phyloP scores from a whole-genome alignment of 2,888 invertebrate genomes.

The Eupithecia centaureata region DNA sequence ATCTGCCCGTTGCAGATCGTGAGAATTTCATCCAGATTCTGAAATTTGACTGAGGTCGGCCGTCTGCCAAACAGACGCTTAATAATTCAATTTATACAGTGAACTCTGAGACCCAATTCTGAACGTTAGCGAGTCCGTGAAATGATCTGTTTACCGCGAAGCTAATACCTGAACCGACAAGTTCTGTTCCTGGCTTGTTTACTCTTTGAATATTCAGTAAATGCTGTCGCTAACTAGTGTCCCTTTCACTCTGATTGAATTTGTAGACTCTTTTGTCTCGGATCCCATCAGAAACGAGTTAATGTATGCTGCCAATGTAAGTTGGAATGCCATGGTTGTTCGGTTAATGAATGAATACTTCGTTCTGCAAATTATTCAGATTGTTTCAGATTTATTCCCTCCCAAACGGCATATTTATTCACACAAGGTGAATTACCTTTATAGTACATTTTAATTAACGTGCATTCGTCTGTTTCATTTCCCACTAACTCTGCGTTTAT shows the following conservation, averaged over 20 bases:
- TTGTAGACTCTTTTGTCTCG: constrained; percentile 22
- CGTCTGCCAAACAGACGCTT: constrained; percentile 52
- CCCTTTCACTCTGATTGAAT: constrained; percentile 28
- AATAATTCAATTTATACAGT: constrained; percentile 57
- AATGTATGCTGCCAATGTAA: constrained; percentile 18
- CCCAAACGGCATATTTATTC: constrained; percentile 1
- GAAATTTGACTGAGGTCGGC: constrained; percentile 45
- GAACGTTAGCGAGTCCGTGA: constrained; percentile 44
- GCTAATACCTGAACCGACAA: constrained; percentile 45
- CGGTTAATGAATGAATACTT: constrained; percentile 7
- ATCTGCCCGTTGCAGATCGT: constrained; percentile 48
- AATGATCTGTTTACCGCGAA: constrained; percentile 53
- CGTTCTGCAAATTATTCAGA: constrained; percentile 10
- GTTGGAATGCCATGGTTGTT: constrained; percentile 11
- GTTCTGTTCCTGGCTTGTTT: constrained; percentile 37
- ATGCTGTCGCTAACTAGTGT: constrained; percentile 34
- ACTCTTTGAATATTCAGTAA: constrained; percentile 42
- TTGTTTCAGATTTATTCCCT: constrained; percentile 11
- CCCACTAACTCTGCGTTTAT: neutral
- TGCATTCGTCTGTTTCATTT: neutral
- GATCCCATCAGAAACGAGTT: constrained; percentile 12
- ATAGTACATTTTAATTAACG: constrained; percentile 3
- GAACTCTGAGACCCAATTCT: constrained; percentile 51
- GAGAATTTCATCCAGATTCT: constrained; percentile 41
- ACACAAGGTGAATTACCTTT: constrained; percentile 9